Conservation (phyloP, 1,140 invertebrate species). For the Protaetia brevitarsis region DNA sequence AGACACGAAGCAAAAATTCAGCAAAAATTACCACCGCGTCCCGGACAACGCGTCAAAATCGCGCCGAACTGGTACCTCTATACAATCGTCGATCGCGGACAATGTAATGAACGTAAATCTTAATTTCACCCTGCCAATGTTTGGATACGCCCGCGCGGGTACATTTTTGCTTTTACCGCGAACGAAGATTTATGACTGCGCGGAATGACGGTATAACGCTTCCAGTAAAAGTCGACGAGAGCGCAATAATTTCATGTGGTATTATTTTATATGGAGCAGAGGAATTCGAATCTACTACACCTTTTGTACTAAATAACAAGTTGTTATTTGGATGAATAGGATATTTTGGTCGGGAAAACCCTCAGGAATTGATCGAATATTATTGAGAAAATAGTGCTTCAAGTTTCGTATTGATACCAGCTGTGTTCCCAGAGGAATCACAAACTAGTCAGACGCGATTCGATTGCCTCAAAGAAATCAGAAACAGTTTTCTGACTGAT, state of each 20-base stretch:
- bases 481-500: too few species aligned
- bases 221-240: background rate
- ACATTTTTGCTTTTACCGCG: background rate
- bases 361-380: background rate
- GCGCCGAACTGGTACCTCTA: too few species aligned
- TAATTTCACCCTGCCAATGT: background rate
- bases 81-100: too few species aligned
- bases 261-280: background rate
- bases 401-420: too few species aligned
- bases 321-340: background rate
- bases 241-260: background rate
- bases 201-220: constrained; percentile 2
- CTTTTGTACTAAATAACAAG: background rate
- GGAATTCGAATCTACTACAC: background rate
- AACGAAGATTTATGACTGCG: background rate
- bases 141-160: background rate
- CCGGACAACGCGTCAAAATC: too few species aligned
- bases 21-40: too few species aligned
- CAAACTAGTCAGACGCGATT: too few species aligned
- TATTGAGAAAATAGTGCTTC: background rate
- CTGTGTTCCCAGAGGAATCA: too few species aligned
- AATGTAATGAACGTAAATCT: background rate
- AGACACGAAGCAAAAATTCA: too few species aligned
- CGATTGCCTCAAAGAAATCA: too few species aligned
- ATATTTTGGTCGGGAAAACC: background rate